Conservation (phyloP, 2,797 vertebrate genomes). For the Lithobates sylvaticus region DNA sequence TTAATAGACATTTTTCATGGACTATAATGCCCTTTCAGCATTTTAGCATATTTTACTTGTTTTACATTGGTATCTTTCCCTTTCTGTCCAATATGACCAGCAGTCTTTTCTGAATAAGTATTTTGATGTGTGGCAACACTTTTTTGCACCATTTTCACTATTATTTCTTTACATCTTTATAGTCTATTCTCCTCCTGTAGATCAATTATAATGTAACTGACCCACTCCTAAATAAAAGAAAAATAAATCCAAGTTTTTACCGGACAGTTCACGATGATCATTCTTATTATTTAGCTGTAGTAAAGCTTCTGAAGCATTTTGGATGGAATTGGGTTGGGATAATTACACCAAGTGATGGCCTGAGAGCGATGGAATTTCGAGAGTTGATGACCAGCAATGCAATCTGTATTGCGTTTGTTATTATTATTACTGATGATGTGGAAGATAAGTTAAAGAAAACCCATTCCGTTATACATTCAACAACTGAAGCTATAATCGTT, state of each 20-base stretch:
- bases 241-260: neutral
- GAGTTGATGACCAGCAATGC: neutral
- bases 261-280: neutral
- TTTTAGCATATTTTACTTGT: too few relatives aligned
- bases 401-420: constrained; percentile 10
- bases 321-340: constrained; percentile 38
- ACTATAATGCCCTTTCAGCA: too few relatives aligned
- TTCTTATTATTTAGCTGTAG: neutral
- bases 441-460: neutral
- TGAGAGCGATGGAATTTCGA: neutral
- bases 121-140: too few relatives aligned
- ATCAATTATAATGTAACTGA: neutral
- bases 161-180: too few relatives aligned
- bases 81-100: too few relatives aligned
- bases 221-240: neutral
- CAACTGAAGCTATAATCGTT: neutral
- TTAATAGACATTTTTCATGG: too few relatives aligned
- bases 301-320: constrained; percentile 11
- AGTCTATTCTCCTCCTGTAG: neutral
- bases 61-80: too few relatives aligned
- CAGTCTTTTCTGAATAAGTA: too few relatives aligned
- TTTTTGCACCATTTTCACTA: too few relatives aligned
- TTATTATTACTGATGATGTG: neutral
- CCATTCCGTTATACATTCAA: neutral
- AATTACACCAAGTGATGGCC: neutral